A percentile compares a stretch with the other conserved stretches of the same genome.
Conservation (phyloP, 1,140 invertebrate genomes). For the Platyura marginata region DNA sequence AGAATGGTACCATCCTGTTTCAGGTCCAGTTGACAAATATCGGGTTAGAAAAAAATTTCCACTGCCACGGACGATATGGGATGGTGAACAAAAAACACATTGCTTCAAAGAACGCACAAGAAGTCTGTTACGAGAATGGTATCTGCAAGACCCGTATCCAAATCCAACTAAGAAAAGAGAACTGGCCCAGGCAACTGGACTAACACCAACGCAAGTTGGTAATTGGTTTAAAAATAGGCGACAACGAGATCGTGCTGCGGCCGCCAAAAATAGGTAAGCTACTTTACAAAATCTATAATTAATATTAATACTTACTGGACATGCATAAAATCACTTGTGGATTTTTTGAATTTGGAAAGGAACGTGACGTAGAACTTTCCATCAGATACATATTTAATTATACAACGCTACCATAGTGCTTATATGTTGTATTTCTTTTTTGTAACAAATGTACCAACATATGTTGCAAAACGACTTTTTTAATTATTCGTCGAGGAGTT, state of each 20-base stretch:
- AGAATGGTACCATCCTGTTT: not conserved
- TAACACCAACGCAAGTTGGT: constrained; percentile 97
- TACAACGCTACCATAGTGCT: too few species aligned
- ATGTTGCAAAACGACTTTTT: too few species aligned
- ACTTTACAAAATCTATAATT: not conserved
- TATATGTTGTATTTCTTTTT: too few species aligned
- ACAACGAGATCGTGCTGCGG: constrained; percentile 93
- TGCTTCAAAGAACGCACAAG: constrained; percentile 98
- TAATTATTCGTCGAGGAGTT: too few species aligned
- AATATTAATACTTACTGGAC: not conserved
- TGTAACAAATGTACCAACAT: too few species aligned
- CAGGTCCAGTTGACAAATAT: constrained; percentile 95
- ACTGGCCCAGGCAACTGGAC: constrained; percentile 87
- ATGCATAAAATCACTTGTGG: too few species aligned
- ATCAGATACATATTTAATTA: too few species aligned
- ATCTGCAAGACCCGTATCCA: constrained; percentile 97
- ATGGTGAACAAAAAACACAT: constrained; percentile 99
- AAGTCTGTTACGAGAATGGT: constrained; percentile 91
- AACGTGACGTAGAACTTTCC: too few species aligned
- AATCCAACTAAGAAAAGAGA: constrained; percentile 98
- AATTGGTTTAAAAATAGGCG: constrained; percentile 99
- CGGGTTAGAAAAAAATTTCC: constrained; percentile 99
- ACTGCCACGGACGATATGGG: constrained; percentile 95
- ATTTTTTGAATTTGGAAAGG: too few species aligned
- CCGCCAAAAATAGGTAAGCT: constrained; percentile 89